phyloP scores from a whole-genome alignment of 2,888 invertebrate genomes.

The Sphaerophoria taeniata region DNA sequence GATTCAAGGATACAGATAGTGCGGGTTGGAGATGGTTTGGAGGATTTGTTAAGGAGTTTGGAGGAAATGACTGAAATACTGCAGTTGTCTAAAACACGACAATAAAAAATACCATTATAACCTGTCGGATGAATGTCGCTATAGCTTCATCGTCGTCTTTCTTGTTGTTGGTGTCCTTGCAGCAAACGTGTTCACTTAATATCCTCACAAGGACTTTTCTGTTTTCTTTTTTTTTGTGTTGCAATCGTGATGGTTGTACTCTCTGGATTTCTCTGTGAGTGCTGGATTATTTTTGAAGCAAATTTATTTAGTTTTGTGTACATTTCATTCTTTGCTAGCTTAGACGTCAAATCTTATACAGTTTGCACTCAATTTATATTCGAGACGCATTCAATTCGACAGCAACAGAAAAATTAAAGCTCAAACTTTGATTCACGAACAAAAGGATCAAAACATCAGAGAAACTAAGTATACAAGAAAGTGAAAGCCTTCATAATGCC shows the following conservation, averaged over 20 bases:
- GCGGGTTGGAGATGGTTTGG: background rate
- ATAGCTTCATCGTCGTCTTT: background rate
- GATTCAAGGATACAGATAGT: slow-evolving; percentile 29
- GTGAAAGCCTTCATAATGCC: slow-evolving; percentile 21
- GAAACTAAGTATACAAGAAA: background rate
- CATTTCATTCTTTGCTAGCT: slow-evolving; percentile 25
- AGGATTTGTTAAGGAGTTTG: slow-evolving; percentile 12
- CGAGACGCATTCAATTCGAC: slow-evolving; percentile 80
- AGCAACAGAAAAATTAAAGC: slow-evolving; percentile 50
- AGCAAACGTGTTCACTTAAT: slow-evolving; percentile 38
- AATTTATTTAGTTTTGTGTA: slow-evolving; percentile 37
- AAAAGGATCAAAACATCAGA: background rate
- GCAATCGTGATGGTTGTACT: background rate
- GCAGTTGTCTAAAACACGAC: slow-evolving; percentile 41
- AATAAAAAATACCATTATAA: slow-evolving; percentile 36
- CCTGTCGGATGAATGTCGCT: slow-evolving; percentile 44
- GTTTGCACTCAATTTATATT: slow-evolving; percentile 83
- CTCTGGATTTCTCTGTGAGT: background rate
- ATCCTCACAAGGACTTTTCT: slow-evolving; percentile 42
- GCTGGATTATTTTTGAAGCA: slow-evolving; percentile 25
- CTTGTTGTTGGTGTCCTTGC: background rate
- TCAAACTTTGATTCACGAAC: slow-evolving; percentile 22
- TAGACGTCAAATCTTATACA: slow-evolving; percentile 79
- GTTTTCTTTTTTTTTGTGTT: slow-evolving; percentile 3
- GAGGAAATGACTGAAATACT: slow-evolving; percentile 4